Percentiles rank a stretch among this genome's conserved stretches.
Conservation (phyloP, 2,113 vertebrate species). For the Psophia crepitans region DNA sequence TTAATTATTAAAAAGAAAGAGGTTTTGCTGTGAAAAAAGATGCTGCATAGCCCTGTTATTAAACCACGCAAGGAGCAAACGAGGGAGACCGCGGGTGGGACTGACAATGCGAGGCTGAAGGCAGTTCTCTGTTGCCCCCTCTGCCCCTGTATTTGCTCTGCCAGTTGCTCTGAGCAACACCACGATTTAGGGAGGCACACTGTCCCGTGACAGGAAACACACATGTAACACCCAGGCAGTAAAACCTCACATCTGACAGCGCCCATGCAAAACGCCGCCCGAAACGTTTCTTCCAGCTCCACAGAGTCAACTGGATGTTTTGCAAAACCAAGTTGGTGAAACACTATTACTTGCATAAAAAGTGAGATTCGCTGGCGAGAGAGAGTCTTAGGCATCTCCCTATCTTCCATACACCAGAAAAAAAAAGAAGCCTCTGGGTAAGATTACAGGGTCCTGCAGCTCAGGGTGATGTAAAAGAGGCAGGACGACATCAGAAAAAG, state of each 20-base stretch:
- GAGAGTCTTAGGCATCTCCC: neutral
- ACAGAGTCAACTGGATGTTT: neutral
- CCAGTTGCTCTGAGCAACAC: neutral
- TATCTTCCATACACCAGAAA: neutral
- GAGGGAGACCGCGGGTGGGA: neutral
- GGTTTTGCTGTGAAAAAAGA: neutral
- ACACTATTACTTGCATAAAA: fast-evolving
- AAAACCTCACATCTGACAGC: neutral
- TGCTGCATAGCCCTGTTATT: neutral
- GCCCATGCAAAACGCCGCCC: neutral
- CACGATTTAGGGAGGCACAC: neutral
- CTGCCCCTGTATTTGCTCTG: neutral
- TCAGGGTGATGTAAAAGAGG: neutral
- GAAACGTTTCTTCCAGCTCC: neutral
- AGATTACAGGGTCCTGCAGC: neutral
- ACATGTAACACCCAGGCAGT: neutral
- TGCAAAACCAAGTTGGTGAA: neutral
- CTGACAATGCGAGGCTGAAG: neutral
- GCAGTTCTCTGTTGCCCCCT: neutral
- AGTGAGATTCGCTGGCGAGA: neutral
- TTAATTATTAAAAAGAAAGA: neutral
- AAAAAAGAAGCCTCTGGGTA: neutral
- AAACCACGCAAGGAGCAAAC: neutral
- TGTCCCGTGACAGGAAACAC: slow-evolving; percentile 25
- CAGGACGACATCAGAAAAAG: neutral